Evolutionary conservation across 2,888 invertebrate genomes (phyloP).

Genomic region (Pandemis cinnamomeana): DNA sequence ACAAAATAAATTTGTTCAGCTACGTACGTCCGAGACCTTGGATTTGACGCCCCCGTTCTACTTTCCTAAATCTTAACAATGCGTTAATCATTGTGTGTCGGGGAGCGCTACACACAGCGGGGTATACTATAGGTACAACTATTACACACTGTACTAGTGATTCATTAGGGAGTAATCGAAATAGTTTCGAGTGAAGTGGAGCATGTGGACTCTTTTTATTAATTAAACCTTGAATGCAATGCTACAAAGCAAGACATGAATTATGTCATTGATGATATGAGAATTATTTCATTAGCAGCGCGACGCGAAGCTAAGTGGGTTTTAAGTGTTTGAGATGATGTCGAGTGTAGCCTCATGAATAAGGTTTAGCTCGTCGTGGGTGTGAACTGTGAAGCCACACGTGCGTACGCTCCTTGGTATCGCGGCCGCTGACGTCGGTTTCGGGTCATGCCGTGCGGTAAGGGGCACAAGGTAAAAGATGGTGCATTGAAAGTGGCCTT

Average conservation of each 20-base stretch:
- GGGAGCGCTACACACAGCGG: constrained; percentile 46
- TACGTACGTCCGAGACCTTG: constrained; percentile 74
- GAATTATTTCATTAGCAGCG: constrained; percentile 26
- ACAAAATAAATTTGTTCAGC: constrained; percentile 73
- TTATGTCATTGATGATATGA: constrained; percentile 37
- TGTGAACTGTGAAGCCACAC: constrained; percentile 42
- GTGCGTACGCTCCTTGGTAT: constrained; percentile 44
- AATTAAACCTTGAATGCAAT: constrained; percentile 34
- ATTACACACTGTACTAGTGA: constrained; percentile 13
- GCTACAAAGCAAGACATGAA: constrained; percentile 29
- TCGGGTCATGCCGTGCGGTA: constrained; percentile 77
- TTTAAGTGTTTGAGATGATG: constrained; percentile 37
- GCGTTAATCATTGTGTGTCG: constrained; percentile 72
- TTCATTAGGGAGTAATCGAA: constrained; percentile 18
- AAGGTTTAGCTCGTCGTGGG: constrained; percentile 36
- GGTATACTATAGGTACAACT: constrained; percentile 20
- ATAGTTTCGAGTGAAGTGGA: constrained; percentile 25
- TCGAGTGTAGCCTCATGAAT: constrained; percentile 28
- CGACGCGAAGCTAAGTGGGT: constrained; percentile 28
- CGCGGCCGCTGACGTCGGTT: constrained; percentile 58
- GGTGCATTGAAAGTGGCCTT: constrained; percentile 84
- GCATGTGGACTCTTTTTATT: constrained; percentile 32
- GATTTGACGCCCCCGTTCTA: constrained; percentile 78
- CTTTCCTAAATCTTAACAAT: constrained; percentile 79
- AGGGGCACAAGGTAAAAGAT: constrained; percentile 85